These are phyloP conservation scores for Sthenelais limicola DNA, from an alignment of 2,888 invertebrate species.

Conservation along the genomic window DNA sequence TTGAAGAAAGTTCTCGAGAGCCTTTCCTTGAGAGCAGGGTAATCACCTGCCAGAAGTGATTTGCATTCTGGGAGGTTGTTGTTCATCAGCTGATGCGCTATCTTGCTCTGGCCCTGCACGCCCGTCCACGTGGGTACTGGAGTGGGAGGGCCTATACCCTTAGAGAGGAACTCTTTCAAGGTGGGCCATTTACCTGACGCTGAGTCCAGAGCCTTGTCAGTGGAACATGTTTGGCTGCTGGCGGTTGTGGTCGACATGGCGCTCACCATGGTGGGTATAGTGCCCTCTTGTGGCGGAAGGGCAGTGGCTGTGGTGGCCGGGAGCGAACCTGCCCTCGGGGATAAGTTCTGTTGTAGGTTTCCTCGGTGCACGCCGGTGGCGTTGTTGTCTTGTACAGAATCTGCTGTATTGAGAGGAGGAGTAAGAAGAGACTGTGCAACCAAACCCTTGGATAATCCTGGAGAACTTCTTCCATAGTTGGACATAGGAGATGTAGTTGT, in stretches of 20 bases:
- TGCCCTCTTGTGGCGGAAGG: background rate
- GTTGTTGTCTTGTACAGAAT: background rate
- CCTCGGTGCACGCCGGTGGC: background rate
- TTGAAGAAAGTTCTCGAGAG: conserved; percentile 32
- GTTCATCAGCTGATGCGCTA: conserved; percentile 22
- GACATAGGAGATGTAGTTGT: conserved; percentile 10
- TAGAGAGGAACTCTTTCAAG: conserved; percentile 31
- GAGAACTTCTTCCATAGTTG: background rate
- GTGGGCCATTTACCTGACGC: conserved; percentile 26
- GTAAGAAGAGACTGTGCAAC: conserved; percentile 24
- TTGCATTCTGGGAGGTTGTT: conserved; percentile 35
- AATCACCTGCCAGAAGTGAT: background rate
- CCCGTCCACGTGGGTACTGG: conserved; percentile 9
- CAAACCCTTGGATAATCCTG: conserved; percentile 5
- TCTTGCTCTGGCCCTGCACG: background rate
- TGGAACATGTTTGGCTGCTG: background rate
- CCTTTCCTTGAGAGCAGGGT: conserved; percentile 41
- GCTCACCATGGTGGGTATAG: background rate
- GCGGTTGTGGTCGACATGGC: background rate
- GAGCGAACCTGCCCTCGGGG: background rate
- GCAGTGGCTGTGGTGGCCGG: conserved; percentile 13
- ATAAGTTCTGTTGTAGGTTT: conserved; percentile 30
- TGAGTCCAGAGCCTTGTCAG: background rate
- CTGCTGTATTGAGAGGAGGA: conserved; percentile 10
- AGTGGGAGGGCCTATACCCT: conserved; percentile 31